Evolutionary conservation across 2,113 vertebrate genomes (phyloP).

Genomic region (Prionailurus bengalensis): DNA sequence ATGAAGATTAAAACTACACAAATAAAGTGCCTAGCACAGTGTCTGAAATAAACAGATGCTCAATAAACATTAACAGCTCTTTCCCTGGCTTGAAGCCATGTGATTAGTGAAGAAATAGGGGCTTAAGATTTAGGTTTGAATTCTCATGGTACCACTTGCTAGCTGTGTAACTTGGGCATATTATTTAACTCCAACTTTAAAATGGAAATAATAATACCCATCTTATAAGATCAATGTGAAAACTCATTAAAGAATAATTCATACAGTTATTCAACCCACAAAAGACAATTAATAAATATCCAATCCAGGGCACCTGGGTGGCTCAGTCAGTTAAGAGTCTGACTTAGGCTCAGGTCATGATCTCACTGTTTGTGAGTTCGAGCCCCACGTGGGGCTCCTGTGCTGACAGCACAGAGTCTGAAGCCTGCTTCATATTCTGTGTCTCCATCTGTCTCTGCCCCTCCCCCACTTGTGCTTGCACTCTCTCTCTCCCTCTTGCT

Average conservation of each 20-base stretch:
- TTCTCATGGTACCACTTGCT: not conserved
- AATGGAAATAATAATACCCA: not conserved
- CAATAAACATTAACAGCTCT: not conserved
- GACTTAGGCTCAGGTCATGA: too few relatives aligned
- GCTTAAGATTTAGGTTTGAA: not conserved
- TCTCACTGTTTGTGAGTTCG: too few relatives aligned
- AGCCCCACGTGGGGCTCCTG: too few relatives aligned
- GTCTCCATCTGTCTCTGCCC: too few relatives aligned
- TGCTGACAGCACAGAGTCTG: too few relatives aligned
- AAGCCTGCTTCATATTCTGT: too few relatives aligned
- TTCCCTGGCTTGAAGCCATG: not conserved
- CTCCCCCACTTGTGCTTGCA: too few relatives aligned
- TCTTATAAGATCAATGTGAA: not conserved
- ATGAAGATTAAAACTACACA: not conserved
- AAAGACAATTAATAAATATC: not conserved
- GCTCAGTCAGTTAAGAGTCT: too few relatives aligned
- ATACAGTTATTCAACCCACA: not conserved
- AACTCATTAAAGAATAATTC: slow-evolving; percentile 14
- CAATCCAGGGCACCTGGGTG: not conserved
- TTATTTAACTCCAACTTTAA: not conserved
- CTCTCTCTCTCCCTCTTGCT: too few relatives aligned
- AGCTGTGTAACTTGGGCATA: not conserved
- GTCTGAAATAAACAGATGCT: not conserved
- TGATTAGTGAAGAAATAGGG: not conserved
- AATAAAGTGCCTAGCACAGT: not conserved